phyloP scores from a whole-genome alignment of 2,888 invertebrate genomes.

The Agriotes lineatus region DNA sequence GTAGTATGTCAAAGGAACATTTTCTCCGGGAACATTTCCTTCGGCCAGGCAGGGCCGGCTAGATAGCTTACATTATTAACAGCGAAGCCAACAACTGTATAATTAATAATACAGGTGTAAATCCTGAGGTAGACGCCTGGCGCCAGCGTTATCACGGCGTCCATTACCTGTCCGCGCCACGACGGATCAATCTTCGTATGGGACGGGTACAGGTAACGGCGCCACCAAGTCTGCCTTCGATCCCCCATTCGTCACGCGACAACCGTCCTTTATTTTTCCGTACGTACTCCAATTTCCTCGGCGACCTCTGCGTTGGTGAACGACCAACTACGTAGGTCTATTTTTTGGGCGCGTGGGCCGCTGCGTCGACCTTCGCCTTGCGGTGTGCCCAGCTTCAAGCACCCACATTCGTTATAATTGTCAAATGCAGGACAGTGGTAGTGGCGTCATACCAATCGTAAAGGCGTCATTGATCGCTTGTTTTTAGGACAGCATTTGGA shows the following conservation, averaged over 20 bases:
- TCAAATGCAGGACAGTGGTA: not conserved
- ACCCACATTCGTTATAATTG: not conserved
- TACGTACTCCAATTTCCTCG: conserved; percentile 31
- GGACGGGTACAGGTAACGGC: conserved; percentile 48
- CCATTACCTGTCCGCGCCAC: conserved; percentile 53
- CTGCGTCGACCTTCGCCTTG: conserved; percentile 4
- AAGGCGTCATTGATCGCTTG: no score
- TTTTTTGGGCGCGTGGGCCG: not conserved
- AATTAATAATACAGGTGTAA: conserved; percentile 38
- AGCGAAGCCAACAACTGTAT: conserved; percentile 19
- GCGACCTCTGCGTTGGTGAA: conserved; percentile 7
- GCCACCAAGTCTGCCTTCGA: conserved; percentile 58
- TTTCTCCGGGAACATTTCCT: conserved; percentile 17
- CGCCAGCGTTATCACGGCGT: conserved; percentile 53
- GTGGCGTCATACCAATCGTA: no score
- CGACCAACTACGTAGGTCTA: conserved; percentile 18
- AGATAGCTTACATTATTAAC: conserved; percentile 20
- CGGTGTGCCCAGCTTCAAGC: not conserved
- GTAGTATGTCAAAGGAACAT: no score
- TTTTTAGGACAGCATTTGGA: no score
- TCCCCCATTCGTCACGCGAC: conserved; percentile 53
- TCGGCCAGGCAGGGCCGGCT: not conserved
- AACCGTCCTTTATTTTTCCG: conserved; percentile 31
- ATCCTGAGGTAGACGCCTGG: conserved; percentile 42
- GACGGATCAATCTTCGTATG: conserved; percentile 51